Evolutionary conservation across 2,113 vertebrate species (phyloP).

Genomic region (Eidolon helvum): DNA sequence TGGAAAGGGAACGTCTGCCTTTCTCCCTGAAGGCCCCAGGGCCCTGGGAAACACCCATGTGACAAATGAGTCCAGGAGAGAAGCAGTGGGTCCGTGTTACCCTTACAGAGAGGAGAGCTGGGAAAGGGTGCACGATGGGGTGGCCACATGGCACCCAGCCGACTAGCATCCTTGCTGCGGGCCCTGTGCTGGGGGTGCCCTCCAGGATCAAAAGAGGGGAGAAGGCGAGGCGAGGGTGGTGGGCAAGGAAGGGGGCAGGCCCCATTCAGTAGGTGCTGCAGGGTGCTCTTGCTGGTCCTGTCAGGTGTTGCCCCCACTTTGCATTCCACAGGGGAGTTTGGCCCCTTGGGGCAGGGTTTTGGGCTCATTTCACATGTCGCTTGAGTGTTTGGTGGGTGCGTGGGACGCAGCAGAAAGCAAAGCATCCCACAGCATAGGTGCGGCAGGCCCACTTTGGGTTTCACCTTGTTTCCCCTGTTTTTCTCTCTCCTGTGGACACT

Average conservation of each 20-base stretch:
- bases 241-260: not conserved
- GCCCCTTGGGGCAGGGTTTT: not conserved
- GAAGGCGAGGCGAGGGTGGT: not conserved
- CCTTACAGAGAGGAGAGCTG: not conserved
- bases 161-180: not conserved
- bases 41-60: not conserved
- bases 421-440: no score
- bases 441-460: not conserved
- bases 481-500: not conserved
- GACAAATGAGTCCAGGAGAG: not conserved
- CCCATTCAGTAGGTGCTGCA: not conserved
- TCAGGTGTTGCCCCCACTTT: not conserved
- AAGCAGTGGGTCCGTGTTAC: not conserved
- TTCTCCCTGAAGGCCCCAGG: not conserved
- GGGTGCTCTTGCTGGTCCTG: not conserved
- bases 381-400: not conserved
- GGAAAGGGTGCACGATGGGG: not conserved
- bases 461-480: not conserved
- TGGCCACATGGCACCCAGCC: not conserved
- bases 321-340: not conserved
- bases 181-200: not conserved
- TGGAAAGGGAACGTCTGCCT: not conserved
- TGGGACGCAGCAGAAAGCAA: not conserved
- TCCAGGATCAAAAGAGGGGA: not conserved
- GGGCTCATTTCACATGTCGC: not conserved